Conservation (phyloP, 2,888 invertebrate species). For the Hypolimnas misippus region DNA sequence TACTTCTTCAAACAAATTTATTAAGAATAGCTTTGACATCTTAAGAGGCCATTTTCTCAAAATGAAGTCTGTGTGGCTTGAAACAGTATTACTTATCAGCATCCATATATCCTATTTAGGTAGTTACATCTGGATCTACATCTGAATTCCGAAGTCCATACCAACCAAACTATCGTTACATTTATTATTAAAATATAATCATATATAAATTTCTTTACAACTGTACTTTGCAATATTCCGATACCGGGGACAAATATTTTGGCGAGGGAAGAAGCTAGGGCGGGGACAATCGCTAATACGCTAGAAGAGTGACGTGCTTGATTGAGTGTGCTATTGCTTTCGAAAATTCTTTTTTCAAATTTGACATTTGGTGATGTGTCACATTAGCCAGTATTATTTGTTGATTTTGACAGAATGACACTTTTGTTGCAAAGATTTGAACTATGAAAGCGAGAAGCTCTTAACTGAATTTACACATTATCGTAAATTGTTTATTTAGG, state of each 20-base stretch:
- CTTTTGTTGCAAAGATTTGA: too few relatives aligned
- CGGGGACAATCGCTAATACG: neutral
- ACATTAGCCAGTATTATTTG: neutral
- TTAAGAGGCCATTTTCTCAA: too few relatives aligned
- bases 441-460: neutral
- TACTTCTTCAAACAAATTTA: too few relatives aligned
- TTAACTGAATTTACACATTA: too few relatives aligned
- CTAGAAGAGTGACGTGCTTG: neutral
- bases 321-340: constrained; percentile 2
- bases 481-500: too few relatives aligned
- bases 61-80: too few relatives aligned
- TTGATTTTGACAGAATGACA: constrained; percentile 2
- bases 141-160: too few relatives aligned
- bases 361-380: constrained; percentile 1
- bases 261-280: constrained; percentile 3
- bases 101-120: too few relatives aligned
- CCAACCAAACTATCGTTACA: neutral
- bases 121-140: too few relatives aligned
- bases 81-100: too few relatives aligned
- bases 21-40: too few relatives aligned
- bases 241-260: constrained; percentile 8
- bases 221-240: neutral
- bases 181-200: neutral
- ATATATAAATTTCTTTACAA: neutral
- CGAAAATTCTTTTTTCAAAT: constrained; percentile 4